Conservation (phyloP, 2,797 vertebrate species). For the Philypnodon macrostomus region DNA sequence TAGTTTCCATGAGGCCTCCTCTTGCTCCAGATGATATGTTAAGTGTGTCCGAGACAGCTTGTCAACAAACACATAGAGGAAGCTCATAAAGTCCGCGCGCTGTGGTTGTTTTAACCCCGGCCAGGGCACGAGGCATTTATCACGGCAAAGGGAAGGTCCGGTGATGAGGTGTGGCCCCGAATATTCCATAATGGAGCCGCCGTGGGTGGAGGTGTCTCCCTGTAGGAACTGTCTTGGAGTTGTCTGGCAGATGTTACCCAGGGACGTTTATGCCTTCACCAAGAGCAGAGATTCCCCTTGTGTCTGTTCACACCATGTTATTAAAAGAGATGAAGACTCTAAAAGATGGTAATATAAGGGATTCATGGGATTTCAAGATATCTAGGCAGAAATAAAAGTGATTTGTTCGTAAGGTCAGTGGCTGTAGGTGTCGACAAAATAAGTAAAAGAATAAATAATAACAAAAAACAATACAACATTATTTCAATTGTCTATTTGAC, state of each 20-base stretch:
- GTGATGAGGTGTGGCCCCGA: constrained; percentile 73
- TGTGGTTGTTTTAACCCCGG: constrained; percentile 73
- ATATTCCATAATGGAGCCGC: constrained; percentile 47
- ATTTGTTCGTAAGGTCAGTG: background rate
- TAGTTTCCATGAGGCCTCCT: constrained; percentile 49
- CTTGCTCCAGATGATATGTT: constrained; percentile 71
- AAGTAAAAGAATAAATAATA: no score
- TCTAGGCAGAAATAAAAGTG: background rate
- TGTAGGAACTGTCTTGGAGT: constrained; percentile 16
- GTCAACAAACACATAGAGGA: constrained; percentile 74
- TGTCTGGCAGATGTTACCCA: constrained; percentile 13
- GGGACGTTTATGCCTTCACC: background rate
- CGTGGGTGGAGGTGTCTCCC: constrained; percentile 28
- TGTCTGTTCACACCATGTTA: constrained; percentile 8
- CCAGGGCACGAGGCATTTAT: constrained; percentile 72
- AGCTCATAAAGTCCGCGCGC: constrained; percentile 57
- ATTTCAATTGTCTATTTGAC: no score
- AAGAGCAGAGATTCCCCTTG: background rate
- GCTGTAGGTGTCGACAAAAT: no score
- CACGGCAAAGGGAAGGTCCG: constrained; percentile 52
- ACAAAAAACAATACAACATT: no score
- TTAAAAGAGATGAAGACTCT: background rate
- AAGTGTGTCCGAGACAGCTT: constrained; percentile 73
- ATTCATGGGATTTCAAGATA: background rate
- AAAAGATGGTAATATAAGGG: no score